Conservation (phyloP, 2,888 invertebrate species). For the Monoplex corrugatus region DNA sequence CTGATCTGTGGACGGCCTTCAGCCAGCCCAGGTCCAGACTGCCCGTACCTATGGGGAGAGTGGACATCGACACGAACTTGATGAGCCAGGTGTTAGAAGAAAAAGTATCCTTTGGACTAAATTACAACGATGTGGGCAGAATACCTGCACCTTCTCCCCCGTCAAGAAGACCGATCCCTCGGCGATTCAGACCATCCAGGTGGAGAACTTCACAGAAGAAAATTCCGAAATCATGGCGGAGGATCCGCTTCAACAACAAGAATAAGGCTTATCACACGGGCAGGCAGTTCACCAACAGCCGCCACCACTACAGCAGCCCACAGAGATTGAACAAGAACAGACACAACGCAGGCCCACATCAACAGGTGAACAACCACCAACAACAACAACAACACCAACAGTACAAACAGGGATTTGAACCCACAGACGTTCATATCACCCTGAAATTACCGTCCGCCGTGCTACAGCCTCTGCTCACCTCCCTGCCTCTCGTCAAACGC, state of each 20-base stretch:
- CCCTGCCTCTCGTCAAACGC: neutral
- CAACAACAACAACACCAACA: neutral
- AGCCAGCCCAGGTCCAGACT: neutral
- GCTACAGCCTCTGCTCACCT: neutral
- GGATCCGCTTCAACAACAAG: neutral
- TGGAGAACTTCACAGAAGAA: neutral
- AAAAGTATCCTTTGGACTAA: too few relatives aligned
- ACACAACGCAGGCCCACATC: neutral
- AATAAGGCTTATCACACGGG: neutral
- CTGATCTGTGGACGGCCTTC: neutral
- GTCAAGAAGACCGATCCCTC: neutral
- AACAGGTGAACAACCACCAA: neutral
- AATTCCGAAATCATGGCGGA: neutral
- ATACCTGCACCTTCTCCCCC: neutral
- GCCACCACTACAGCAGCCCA: neutral
- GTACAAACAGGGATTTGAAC: neutral
- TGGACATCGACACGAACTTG: too few relatives aligned
- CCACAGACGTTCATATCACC: slow-evolving; percentile 6
- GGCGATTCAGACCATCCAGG: slow-evolving; percentile 17
- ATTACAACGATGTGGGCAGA: neutral
- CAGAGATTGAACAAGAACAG: neutral
- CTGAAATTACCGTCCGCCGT: slow-evolving; percentile 11
- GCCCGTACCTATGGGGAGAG: neutral
- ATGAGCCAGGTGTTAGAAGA: slow-evolving; percentile 3
- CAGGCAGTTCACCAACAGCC: neutral